phyloP scores from a whole-genome alignment of 53 echinoderm and acorn worm genomes.

The Pentamera pediparva region DNA sequence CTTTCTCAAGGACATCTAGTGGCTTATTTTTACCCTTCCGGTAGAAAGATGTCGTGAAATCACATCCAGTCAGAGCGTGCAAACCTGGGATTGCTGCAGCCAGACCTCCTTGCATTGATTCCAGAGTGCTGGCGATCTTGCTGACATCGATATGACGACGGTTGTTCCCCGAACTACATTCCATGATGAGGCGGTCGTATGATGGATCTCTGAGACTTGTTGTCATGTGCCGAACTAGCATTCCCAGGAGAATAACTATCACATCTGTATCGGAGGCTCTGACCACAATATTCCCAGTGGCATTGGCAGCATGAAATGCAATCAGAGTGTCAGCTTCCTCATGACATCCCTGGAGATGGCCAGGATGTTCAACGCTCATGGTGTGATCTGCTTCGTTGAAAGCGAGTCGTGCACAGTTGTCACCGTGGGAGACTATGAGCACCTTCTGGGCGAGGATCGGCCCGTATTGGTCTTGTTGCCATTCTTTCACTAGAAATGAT shows the following conservation, averaged over 20 bases:
- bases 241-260: slow-evolving; percentile 47
- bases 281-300: slow-evolving; percentile 38
- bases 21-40: slow-evolving; percentile 62
- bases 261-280: slow-evolving; percentile 62
- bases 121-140: slow-evolving; percentile 36
- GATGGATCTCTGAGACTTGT: slow-evolving; percentile 1
- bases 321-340: slow-evolving; percentile 53
- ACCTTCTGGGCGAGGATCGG: slow-evolving; percentile 40
- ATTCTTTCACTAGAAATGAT: slow-evolving; percentile 47
- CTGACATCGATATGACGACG: slow-evolving; percentile 46
- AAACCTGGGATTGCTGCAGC: slow-evolving; percentile 49
- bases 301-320: slow-evolving; percentile 43
- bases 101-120: slow-evolving; percentile 52
- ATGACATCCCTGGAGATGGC: slow-evolving; percentile 44
- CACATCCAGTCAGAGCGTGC: slow-evolving; percentile 59
- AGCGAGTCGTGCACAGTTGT: slow-evolving; percentile 36
- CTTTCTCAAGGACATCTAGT: slow-evolving; percentile 40
- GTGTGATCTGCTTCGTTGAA: slow-evolving; percentile 39
- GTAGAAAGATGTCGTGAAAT: slow-evolving; percentile 55
- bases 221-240: slow-evolving; percentile 24
- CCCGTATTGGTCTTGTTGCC: slow-evolving; percentile 37
- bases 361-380: slow-evolving; percentile 31
- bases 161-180: slow-evolving; percentile 54
- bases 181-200: slow-evolving; percentile 45
- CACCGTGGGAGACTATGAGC: slow-evolving; percentile 48